These are phyloP conservation scores for Scaptodrosophila lebanonensis DNA, from an alignment of 1,140 invertebrate genomes.

Conservation along the genomic window DNA sequence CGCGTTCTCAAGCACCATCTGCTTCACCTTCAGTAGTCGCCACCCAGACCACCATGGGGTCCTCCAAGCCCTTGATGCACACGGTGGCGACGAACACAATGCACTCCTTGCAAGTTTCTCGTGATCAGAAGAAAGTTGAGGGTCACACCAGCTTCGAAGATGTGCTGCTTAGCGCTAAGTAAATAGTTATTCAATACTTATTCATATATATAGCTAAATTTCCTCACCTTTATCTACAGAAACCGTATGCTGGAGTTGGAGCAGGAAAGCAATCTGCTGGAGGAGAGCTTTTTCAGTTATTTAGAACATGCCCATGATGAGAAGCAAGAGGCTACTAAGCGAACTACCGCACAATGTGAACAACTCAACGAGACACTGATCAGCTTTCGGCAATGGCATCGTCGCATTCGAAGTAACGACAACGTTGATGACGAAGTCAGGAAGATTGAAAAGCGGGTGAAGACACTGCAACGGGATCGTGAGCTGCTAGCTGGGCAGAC, in stretches of 20 bases:
- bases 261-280: slow-evolving; percentile 63
- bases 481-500: slow-evolving; percentile 13
- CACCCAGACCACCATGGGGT: too few species aligned
- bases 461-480: too few species aligned
- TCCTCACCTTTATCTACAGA: slow-evolving; percentile 14
- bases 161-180: slow-evolving; percentile 48
- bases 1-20: too few species aligned
- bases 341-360: slow-evolving; percentile 18
- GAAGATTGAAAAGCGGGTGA: background rate
- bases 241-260: slow-evolving; percentile 65
- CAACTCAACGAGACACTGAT: slow-evolving; percentile 33
- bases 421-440: background rate
- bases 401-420: slow-evolving; percentile 10
- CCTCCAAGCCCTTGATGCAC: background rate
- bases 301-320: slow-evolving; percentile 43
- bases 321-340: slow-evolving; percentile 11
- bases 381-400: slow-evolving; percentile 32
- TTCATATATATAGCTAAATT: background rate
- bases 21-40: too few species aligned
- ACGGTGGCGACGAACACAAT: slow-evolving; percentile 26
- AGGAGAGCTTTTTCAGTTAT: slow-evolving; percentile 58
- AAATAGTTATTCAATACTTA: background rate
- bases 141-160: slow-evolving; percentile 42
- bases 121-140: background rate
- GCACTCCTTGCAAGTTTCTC: background rate